phyloP scores from a whole-genome alignment of 2,888 invertebrate genomes.

The Anthrax anthrax region DNA sequence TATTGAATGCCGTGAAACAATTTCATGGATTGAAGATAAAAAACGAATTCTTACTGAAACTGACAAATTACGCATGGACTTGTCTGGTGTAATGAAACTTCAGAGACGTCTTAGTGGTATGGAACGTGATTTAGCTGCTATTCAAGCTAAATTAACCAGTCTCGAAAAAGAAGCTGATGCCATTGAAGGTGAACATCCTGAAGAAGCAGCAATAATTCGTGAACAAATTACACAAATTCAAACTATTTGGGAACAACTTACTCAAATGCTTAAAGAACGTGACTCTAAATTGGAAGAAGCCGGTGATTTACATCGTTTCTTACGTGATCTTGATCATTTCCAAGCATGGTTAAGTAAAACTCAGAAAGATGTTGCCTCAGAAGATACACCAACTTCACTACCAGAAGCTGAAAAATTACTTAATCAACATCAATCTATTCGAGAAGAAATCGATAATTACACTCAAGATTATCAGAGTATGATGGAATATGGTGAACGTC shows the following conservation, averaged over 20 bases:
- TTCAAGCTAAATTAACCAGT: constrained; percentile 90
- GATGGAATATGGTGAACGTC: constrained; percentile 97
- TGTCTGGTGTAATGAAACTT: constrained; percentile 95
- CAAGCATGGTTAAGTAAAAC: constrained; percentile 98
- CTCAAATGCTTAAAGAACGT: constrained; percentile 92
- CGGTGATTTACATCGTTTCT: constrained; percentile 93
- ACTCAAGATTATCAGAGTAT: constrained; percentile 96
- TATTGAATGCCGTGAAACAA: constrained; percentile 97
- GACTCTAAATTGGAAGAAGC: constrained; percentile 98
- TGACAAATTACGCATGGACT: constrained; percentile 95
- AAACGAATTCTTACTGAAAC: constrained; percentile 95
- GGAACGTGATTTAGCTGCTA: constrained; percentile 98
- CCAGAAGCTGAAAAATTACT: constrained; percentile 95
- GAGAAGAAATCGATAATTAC: constrained; percentile 98
- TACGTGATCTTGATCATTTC: constrained; percentile 98
- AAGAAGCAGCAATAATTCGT: constrained; percentile 79
- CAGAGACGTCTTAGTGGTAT: constrained; percentile 92
- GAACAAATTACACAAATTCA: constrained; percentile 86
- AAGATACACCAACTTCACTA: constrained; percentile 84
- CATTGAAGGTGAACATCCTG: constrained; percentile 88
- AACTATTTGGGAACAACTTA: constrained; percentile 90
- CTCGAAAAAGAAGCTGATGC: constrained; percentile 85
- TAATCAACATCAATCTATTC: constrained; percentile 94
- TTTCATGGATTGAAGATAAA: constrained; percentile 99
- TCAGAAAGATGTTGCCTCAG: constrained; percentile 96